phyloP scores from a whole-genome alignment of 2,797 vertebrate genomes.

The Bradypus variegatus region DNA sequence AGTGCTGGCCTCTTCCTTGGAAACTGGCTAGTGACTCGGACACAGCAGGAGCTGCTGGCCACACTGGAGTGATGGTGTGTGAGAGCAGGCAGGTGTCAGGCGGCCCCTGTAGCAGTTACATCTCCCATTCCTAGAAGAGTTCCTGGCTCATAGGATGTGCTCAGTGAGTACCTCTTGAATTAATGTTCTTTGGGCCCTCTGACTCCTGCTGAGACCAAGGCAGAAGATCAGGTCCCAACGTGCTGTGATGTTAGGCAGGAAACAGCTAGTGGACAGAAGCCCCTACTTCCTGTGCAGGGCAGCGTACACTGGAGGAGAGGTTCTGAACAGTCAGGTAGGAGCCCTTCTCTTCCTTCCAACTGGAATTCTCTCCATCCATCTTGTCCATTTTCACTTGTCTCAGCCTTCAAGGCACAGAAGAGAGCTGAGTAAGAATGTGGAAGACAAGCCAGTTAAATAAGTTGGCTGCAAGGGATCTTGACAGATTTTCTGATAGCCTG shows the following conservation, averaged over 20 bases:
- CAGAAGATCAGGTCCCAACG: background rate
- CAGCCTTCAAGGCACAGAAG: background rate
- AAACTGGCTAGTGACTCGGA: background rate
- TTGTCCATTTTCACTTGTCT: background rate
- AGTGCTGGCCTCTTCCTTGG: background rate
- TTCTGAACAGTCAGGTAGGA: background rate
- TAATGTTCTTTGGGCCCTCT: background rate
- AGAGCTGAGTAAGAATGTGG: background rate
- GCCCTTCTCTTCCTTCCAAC: too few species aligned
- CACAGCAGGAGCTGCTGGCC: background rate
- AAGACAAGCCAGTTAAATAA: background rate
- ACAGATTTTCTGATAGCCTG: background rate
- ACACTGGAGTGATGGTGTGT: background rate
- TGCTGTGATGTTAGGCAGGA: background rate
- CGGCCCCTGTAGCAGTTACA: background rate
- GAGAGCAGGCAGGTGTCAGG: background rate
- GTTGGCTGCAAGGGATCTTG: background rate
- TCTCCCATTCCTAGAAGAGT: background rate
- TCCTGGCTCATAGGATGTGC: background rate
- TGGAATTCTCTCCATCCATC: background rate
- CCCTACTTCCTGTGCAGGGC: background rate
- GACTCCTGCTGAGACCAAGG: background rate
- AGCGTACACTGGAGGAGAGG: background rate
- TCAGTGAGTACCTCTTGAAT: background rate
- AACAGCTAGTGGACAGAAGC: background rate